phyloP scores from a whole-genome alignment of 2,888 invertebrate genomes.

The Orthosia incerta region DNA sequence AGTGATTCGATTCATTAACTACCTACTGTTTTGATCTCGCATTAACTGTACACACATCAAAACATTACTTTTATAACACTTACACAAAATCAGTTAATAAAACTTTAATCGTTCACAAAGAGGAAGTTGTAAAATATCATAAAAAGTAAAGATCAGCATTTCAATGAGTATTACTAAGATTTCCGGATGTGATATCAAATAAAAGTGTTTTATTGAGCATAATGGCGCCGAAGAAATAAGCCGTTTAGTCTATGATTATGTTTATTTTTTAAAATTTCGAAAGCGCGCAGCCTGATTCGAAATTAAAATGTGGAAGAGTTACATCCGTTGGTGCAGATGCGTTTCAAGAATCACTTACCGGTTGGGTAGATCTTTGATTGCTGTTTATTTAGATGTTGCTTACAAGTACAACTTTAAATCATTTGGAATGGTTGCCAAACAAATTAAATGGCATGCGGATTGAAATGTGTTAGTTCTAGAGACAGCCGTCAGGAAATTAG shows the following conservation, averaged over 20 bases:
- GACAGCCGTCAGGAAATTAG: slow-evolving; percentile 1
- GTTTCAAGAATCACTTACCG: slow-evolving; percentile 40
- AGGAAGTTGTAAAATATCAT: slow-evolving; percentile 65
- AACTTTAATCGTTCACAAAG: slow-evolving; percentile 53
- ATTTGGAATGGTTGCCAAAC: background rate
- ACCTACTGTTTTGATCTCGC: slow-evolving; percentile 46
- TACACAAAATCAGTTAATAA: slow-evolving; percentile 55
- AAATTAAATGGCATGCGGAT: background rate
- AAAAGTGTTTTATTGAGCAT: slow-evolving; percentile 66
- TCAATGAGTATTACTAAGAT: slow-evolving; percentile 62
- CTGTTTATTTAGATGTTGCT: slow-evolving; percentile 27
- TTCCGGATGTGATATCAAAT: slow-evolving; percentile 64
- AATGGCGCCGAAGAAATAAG: slow-evolving; percentile 65
- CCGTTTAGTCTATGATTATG: slow-evolving; percentile 57
- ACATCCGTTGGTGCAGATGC: slow-evolving; percentile 29
- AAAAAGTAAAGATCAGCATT: slow-evolving; percentile 60
- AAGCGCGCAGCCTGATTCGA: slow-evolving; percentile 36
- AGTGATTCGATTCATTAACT: slow-evolving; percentile 45
- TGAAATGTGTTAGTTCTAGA: background rate
- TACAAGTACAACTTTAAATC: slow-evolving; percentile 1
- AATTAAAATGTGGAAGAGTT: slow-evolving; percentile 40
- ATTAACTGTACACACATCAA: slow-evolving; percentile 46
- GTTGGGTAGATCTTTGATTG: slow-evolving; percentile 3
- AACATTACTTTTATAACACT: slow-evolving; percentile 59
- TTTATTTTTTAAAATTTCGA: slow-evolving; percentile 57